These are phyloP conservation scores for Barnardius zonarius DNA, from an alignment of 2,113 vertebrate species.

Conservation along the genomic window DNA sequence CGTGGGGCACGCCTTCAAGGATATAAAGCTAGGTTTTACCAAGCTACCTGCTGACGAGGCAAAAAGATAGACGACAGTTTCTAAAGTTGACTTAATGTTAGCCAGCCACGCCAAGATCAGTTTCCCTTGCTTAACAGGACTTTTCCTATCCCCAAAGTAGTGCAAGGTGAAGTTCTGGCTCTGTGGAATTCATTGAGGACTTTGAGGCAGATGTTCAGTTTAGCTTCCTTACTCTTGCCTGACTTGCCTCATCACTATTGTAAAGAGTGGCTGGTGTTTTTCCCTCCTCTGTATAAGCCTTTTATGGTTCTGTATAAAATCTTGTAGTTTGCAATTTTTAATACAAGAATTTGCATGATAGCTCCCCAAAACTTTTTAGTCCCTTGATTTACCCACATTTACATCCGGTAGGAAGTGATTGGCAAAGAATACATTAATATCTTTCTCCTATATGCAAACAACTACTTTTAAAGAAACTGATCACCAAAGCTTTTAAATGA, in stretches of 20 bases:
- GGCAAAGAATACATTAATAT: not conserved
- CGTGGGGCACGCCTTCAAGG: conserved; percentile 37
- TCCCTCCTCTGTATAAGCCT: not conserved
- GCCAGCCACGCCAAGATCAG: not conserved
- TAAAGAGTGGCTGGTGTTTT: not conserved
- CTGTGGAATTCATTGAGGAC: not conserved
- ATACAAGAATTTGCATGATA: not conserved
- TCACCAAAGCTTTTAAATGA: not conserved
- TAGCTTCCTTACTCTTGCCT: not conserved
- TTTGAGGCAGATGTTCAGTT: not conserved
- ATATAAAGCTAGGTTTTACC: not conserved
- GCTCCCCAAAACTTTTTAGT: not conserved
- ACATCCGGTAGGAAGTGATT: not conserved
- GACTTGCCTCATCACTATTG: not conserved
- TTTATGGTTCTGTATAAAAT: not conserved
- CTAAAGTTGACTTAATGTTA: not conserved
- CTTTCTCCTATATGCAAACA: not conserved
- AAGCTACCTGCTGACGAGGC: conserved; percentile 5
- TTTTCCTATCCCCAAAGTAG: not conserved
- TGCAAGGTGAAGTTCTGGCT: not conserved
- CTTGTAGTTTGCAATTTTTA: not conserved
- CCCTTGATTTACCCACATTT: not conserved
- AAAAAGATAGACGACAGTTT: conserved; percentile 7
- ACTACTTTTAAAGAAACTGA: not conserved
- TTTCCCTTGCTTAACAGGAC: not conserved